These are phyloP conservation scores for Rhagoletis pomonella DNA, from an alignment of 1,140 invertebrate genomes.

Conservation along the genomic window DNA sequence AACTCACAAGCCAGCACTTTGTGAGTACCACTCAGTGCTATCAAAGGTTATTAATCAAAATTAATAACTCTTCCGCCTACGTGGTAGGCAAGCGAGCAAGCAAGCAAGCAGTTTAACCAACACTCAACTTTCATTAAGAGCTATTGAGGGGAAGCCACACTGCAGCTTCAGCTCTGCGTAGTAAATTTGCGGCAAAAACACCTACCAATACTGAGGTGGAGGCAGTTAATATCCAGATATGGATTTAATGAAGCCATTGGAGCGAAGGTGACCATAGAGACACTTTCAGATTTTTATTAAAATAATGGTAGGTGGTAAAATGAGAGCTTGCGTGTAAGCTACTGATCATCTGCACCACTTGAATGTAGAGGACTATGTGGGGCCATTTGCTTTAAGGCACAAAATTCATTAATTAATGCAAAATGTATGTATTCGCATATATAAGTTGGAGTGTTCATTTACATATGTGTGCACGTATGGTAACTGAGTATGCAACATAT, in stretches of 20 bases:
- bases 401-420: constrained; percentile 51
- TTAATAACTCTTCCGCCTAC: constrained; percentile 35
- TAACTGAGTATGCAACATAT: constrained; percentile 5
- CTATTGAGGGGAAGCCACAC: neutral
- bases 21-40: neutral
- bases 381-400: neutral
- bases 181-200: constrained; percentile 9
- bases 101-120: neutral
- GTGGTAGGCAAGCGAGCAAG: neutral
- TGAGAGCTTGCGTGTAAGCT: neutral
- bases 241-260: constrained; percentile 46
- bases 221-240: constrained; percentile 35
- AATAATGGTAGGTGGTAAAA: constrained; percentile 24
- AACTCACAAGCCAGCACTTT: neutral
- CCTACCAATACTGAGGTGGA: neutral
- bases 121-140: neutral
- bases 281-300: constrained; percentile 29
- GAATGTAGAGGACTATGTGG: no score
- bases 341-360: neutral
- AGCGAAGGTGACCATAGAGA: constrained; percentile 1
- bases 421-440: neutral
- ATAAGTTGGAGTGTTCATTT: neutral
- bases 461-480: neutral
- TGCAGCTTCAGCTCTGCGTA: neutral
- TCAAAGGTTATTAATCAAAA: constrained; percentile 39